These are phyloP conservation scores for Collichthys lucidus DNA, from an alignment of 2,113 vertebrate genomes.

Conservation along the genomic window DNA sequence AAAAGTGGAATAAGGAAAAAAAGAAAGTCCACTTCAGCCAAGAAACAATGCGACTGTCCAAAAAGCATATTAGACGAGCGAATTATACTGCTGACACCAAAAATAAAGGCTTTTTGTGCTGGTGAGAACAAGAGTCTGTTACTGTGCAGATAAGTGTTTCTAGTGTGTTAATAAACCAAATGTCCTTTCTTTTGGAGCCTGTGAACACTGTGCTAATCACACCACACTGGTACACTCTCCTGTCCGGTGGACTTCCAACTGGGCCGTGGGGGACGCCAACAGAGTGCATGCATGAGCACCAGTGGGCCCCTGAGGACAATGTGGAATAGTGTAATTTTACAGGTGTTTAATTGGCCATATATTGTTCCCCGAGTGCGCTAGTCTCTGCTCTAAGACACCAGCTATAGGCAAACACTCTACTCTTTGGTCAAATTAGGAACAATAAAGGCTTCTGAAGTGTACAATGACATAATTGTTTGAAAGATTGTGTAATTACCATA, in stretches of 20 bases:
- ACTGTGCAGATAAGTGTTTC: neutral
- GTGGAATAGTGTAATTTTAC: neutral
- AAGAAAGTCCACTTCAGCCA: no score
- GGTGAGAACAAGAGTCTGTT: no score
- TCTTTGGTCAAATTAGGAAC: neutral
- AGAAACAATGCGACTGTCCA: no score
- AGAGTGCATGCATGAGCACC: neutral
- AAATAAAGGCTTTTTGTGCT: no score
- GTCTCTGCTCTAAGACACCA: neutral
- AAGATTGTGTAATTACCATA: neutral
- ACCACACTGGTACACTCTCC: slow-evolving; percentile 1
- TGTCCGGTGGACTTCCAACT: slow-evolving; percentile 21
- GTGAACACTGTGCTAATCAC: slow-evolving; percentile 9
- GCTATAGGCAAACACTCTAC: neutral
- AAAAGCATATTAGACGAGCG: no score
- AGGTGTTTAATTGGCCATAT: slow-evolving; percentile 17
- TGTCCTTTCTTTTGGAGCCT: slow-evolving; percentile 1
- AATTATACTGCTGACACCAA: no score
- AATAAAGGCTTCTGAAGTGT: neutral
- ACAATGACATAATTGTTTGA: neutral
- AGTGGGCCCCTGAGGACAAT: slow-evolving; percentile 17
- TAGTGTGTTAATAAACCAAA: neutral
- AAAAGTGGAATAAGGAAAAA: no score
- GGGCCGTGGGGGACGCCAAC: neutral
- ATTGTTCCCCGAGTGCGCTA: neutral